Base-by-base conservation (phyloP, 2,888 invertebrate genomes). In the Tethea ocularis region DNA sequence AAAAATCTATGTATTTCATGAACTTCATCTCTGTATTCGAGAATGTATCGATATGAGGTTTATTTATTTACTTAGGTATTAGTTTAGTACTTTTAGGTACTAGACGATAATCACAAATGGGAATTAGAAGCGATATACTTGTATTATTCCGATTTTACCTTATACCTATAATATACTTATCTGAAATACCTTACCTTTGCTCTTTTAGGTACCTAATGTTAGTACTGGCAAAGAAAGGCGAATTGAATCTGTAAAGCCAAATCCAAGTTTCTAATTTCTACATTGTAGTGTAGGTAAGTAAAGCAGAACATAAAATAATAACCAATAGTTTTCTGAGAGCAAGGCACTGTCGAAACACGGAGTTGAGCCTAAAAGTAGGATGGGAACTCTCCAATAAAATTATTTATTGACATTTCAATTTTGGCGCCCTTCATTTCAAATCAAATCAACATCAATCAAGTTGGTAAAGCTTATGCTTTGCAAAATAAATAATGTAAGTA, bases 41-140 rank as follows among this genome's bases (percentile, higher is more conserved):
- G 46, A 46, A 57, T 57, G 57, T 63, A 60, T 61, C 61, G 63
- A 60, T 64, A 57, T 29, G 10, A 38, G 10, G n/a, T n/a, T 38
- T 6, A n/a, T 38, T 6, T 38, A 38, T 6, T 15, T 38, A n/a
- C 13, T 33, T 2, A 13, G 33, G 13, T 38, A 38, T 10, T n/a
- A n/a, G n/a, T n/a, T n/a, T n/a, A n/a, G n/a, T n/a, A n/a, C n/a
- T n/a, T n/a, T n/a, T n/a, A n/a, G n/a, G n/a, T n/a, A n/a, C n/a
- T n/a, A n/a, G n/a, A 38, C n/a, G 38, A 38, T 38, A 38, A n/a
- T 5, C 6, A 38, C 38, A 38, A n/a, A 6, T n/a, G 38, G 38
- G 38, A 38, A 38, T 38, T 5, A 6, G 7, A 38, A 38, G 38
- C 38, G 38, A 10, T 6, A 38, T 38, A n/a, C n/a, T 38, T 10